Evolutionary conservation across 2,888 invertebrate species (phyloP), one percentile per base, ranked within the genome.

Genomic region (Andrena flavipes): DNA sequence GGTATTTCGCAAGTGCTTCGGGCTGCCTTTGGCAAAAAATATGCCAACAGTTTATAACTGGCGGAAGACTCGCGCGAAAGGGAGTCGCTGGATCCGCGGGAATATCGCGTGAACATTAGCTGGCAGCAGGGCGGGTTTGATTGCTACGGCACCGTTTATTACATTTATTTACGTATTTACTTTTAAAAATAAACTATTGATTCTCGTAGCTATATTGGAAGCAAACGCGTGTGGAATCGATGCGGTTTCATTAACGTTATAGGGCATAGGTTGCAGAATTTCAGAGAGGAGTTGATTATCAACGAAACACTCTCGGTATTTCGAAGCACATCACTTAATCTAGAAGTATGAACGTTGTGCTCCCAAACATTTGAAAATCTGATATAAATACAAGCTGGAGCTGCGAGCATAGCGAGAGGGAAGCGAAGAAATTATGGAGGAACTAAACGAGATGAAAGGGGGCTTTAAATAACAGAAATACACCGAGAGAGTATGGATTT

Each of bases 31-130:
- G 77, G 54, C 16, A 68, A 74, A 78, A 78, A 65, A 74, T 67
- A 13, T 48, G 42, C 77, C 74, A 23, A 74, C 71, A 68, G 77
- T 78, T 62, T 48, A 68, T 74, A 78, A 78, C 59, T 42, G 6
- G 54, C 26, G 67, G 62, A 48, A 77, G 65, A 77, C n/a, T 62
- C 60, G 30, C 35, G 65, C n/a, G 73, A 10, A 51, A 64, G 51
- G 60, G 42, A 65, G 65, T 10, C 7, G 13, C 16, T 51, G 30
- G 10, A 48, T 30, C 42, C 51, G 8, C 13, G 51, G 13, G 6
- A 42, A 56, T 49, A 49, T 72, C 64, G 26, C 64, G 48, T 1
- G 48, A 29, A 65, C 26, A 42, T 64, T n/a, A n/a, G 10, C 16
- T 20, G 10, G 13, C 29, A 0, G 13, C 1, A 7, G 3, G 16